A percentile compares a stretch with the other conserved stretches of the same genome.
phyloP scores from a whole-genome alignment of 1,140 invertebrate genomes.

The Chymomyza costata region DNA sequence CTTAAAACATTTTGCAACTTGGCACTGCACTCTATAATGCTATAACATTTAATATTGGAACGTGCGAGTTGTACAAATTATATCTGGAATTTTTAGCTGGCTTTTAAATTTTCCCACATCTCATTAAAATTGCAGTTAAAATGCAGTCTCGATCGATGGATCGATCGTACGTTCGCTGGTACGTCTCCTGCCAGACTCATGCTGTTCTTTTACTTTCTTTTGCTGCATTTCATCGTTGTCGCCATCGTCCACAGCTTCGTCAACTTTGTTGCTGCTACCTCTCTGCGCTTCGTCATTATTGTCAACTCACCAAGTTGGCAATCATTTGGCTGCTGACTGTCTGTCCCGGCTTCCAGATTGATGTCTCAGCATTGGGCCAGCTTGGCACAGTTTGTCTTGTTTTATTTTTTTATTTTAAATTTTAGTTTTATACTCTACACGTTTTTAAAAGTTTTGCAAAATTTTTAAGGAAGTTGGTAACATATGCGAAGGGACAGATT shows the following conservation, averaged over 20 bases:
- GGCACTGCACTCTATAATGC: no score
- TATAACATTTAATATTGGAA: slow-evolving; percentile 46
- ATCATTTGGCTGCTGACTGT: slow-evolving; percentile 39
- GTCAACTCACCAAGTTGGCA: slow-evolving; percentile 65
- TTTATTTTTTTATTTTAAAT: background rate
- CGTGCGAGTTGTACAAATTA: slow-evolving; percentile 69
- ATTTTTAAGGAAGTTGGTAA: background rate
- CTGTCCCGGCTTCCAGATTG: slow-evolving; percentile 53
- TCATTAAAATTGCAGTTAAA: slow-evolving; percentile 67
- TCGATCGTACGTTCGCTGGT: slow-evolving; percentile 10
- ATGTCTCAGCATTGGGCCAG: slow-evolving; percentile 46
- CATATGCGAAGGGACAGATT: background rate
- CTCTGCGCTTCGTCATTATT: slow-evolving; percentile 54
- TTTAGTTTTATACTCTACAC: no score
- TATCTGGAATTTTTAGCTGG: slow-evolving; percentile 12
- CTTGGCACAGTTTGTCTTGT: slow-evolving; percentile 54
- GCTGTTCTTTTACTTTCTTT: slow-evolving; percentile 64
- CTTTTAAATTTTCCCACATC: slow-evolving; percentile 58
- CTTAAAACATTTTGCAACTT: no score
- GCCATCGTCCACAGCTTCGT: background rate
- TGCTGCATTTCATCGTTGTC: slow-evolving; percentile 28
- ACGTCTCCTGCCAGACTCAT: background rate
- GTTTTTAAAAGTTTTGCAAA: background rate
- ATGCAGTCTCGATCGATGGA: slow-evolving; percentile 26
- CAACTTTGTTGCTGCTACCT: slow-evolving; percentile 26